Evolutionary conservation across 2,888 invertebrate genomes (phyloP), one percentile per base, ranked within the genome.

Genomic region (Harpalus rubripes): DNA sequence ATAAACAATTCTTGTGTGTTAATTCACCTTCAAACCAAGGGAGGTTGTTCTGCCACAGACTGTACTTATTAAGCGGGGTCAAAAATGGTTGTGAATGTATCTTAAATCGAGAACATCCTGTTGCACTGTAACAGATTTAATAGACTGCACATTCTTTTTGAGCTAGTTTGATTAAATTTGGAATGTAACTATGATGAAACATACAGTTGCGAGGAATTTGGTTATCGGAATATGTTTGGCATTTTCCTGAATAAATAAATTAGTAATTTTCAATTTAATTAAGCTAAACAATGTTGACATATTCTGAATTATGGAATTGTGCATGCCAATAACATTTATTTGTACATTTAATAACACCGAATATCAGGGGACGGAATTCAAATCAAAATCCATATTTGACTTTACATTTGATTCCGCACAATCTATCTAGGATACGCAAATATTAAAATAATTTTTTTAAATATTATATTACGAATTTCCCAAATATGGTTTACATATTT

Each of bases 241-340:
- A 52, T 52, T 52, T 52, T 52, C 32, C 44, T 52, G 44, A 52
- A 52, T 52, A 52, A 52, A 52, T 52, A 52, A 52, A 52, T 52
- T 52, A 52, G 44, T 52, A 72, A 74, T 74, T 74, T 41, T 18
- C 44, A 74, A 74, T 74, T 74, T 74, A 74, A 74, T 74, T 44
- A 16, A 74, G 72, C 72, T 74, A 12, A 18, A 74, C 72, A 74
- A 74, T 74, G 44, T 41, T 74, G 72, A 74, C 15, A 74, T 68
- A 68, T 74, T 74, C 41, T 74, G 72, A 18, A 74, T 74, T 74
- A 18, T 74, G 44, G 44, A 74, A 44, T 18, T 74, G 44, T 41
- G 18, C 16, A 74, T 74, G 41, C 44, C 72, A 74, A 74, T 74
- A 44, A 74, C 44, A 44, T 41, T 12, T 22, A 63, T 63, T 63